Base-by-base conservation (phyloP, 35 echinoderm and acorn worm genomes). In the Ophioderma brevispina region DNA sequence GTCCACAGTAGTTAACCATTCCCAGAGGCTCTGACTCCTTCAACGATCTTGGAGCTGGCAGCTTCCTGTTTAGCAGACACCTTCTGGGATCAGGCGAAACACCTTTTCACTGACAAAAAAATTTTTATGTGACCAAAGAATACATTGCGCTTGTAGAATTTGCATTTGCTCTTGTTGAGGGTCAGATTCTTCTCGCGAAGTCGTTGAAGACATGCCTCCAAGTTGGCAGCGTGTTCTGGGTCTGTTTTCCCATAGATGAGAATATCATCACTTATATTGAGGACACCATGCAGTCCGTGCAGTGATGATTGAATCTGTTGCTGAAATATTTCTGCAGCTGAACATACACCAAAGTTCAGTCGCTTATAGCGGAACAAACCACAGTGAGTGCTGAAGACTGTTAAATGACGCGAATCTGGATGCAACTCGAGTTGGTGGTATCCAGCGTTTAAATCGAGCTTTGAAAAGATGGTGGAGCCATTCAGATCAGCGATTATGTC, bases 341-440 rank as follows among this genome's bases (percentile, higher is more conserved):
- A 90, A 31, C 38, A 39, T 4, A 95, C 80, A 19, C 94, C 94
- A 77, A 95, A 95, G 36, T 88, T 88, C 0, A 95, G 55, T n/a
- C 90, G 34, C 39, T 92, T 92, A 42, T 92, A 92, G 11, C 78
- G 83, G 31, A 32, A 38, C 10, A 92, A 40, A 0, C 84, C 91
- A 32, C 11, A 23, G 81, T 80, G 91, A 32, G 81, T 85, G 23
- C 64, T 77, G 82, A 91, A 85, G 36, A 77, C 77, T 4, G 91
- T 92, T 0, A 89, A 11, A 38, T 89, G 37, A 0, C 56, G 33
- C 15, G 92, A 93, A 21, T 43, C 41, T 17, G 33, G 8, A n/a
- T 10, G 39, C 6, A 89, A 40, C 33, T 93, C 86, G 77, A 89
- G 34, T 36, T 88, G 80, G 39, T 95, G 89, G n/a, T n/a, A n/a